Evolutionary conservation across 1,140 invertebrate species (phyloP), one percentile per base, ranked within the genome.

Genomic region (Idris sp.): DNA sequence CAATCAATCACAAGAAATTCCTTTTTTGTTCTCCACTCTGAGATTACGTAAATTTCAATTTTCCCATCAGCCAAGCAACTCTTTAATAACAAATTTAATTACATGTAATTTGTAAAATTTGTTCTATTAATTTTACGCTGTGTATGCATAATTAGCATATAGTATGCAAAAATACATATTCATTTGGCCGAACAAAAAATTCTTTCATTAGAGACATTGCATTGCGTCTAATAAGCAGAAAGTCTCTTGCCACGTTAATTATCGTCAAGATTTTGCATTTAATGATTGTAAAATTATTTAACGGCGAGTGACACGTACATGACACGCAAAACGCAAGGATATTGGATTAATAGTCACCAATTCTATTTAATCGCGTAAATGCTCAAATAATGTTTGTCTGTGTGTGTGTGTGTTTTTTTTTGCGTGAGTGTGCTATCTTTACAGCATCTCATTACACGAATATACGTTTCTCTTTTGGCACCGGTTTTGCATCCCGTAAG

Each of bases 331-430:
- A 53, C 36, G 22, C 40, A 13, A 31, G 22, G 9, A 41, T 46
- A 1, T 25, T 28, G 28, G 48, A 67, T 56, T 56, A 43, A 67
- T 58, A 67, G 41, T 31, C 44, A 6, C 19, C 35, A 51, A 31
- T 61, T 54, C 65, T 61, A 69, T 54, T 69, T 69, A 61, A 69
- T 69, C 54, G 64, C 46, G 46, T 38, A 61, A 53, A 69, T 61
- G 46, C 49, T 38, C 56, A 43, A 68, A 68, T 58, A 68, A 43
- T 71, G 54, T 33, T 54, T 54, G 9, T 19, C 56, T 48, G 54
- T 41, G 67, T 48, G 67, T 62, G 67, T 54, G 56, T 15, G 53
- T 35, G 53, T 6, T n/a, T n/a, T n/a, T n/a, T n/a, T n/a, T n/a
- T n/a, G n/a, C n/a, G n/a, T n/a, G n/a, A n/a, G n/a, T n/a, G n/a